Conservation (phyloP, 2,888 invertebrate species). For the Yponomeuta cagnagella region DNA sequence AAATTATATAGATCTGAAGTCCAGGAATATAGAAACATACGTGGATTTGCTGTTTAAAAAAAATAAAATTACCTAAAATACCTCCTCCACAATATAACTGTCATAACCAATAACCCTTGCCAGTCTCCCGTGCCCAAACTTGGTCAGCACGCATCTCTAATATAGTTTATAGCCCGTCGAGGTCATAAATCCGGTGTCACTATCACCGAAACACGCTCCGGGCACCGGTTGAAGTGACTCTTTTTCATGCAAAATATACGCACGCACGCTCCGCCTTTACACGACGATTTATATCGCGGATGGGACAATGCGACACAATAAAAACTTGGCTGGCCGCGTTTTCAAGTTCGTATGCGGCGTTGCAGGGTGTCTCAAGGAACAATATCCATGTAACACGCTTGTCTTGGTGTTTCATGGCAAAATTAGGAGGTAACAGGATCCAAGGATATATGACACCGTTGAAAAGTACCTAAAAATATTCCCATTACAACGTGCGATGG, state of each 20-base stretch:
- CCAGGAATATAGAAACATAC: too few relatives aligned
- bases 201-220: conserved; percentile 43
- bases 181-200: conserved; percentile 34
- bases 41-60: too few relatives aligned
- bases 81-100: neutral
- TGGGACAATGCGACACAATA: conserved; percentile 41
- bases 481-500: too few relatives aligned
- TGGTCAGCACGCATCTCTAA: conserved; percentile 2
- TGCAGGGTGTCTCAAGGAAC: neutral
- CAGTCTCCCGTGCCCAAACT: neutral
- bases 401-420: too few relatives aligned
- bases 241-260: conserved; percentile 44
- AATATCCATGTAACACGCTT: too few relatives aligned
- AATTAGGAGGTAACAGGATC: too few relatives aligned
- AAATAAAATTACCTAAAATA: too few relatives aligned
- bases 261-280: conserved; percentile 37
- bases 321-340: conserved; percentile 22
- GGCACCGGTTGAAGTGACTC: conserved; percentile 31
- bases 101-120: neutral
- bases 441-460: too few relatives aligned
- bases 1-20: too few relatives aligned
- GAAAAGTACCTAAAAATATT: too few relatives aligned
- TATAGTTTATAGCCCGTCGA: neutral
- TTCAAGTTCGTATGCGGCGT: neutral
- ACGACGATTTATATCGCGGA: conserved; percentile 35